A percentile compares a stretch with the other conserved stretches of the same genome.
These are phyloP conservation scores for Galbula dea DNA, from an alignment of 2,113 vertebrate species.

Conservation along the genomic window DNA sequence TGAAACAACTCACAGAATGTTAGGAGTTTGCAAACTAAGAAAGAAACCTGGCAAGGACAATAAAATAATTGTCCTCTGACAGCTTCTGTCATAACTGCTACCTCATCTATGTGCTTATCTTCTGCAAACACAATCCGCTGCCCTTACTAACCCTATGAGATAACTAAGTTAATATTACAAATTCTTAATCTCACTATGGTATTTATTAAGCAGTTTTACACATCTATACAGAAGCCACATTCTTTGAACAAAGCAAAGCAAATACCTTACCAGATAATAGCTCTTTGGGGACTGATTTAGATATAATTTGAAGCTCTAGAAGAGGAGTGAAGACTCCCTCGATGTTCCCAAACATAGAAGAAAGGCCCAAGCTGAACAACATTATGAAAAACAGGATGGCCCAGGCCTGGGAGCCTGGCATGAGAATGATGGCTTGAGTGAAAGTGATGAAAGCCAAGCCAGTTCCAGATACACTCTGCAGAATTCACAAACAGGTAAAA, in stretches of 20 bases:
- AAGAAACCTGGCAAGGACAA: not conserved
- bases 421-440: conserved; percentile 83
- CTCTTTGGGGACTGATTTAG: conserved; percentile 78
- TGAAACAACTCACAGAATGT: not conserved
- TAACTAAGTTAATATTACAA: not conserved
- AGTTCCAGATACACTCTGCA: conserved; percentile 85
- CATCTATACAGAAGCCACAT: not conserved
- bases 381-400: conserved; percentile 90
- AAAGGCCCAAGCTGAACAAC: conserved; percentile 88
- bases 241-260: not conserved
- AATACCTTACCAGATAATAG: conserved; percentile 78
- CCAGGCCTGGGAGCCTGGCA: conserved; percentile 89
- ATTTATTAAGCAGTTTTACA: not conserved
- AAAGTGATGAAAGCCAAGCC: conserved; percentile 91
- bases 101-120: not conserved
- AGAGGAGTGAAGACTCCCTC: conserved; percentile 85
- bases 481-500: not conserved
- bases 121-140: not conserved
- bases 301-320: conserved; percentile 74
- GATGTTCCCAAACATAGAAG: conserved; percentile 91
- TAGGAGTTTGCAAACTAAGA: not conserved
- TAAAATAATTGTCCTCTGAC: not conserved
- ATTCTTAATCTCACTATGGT: not conserved
- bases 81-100: not conserved
- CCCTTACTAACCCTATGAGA: not conserved